A percentile compares a stretch with the other conserved stretches of the same genome.
These are phyloP conservation scores for Athene cunicularia DNA, from an alignment of 2,113 vertebrate genomes.

Conservation along the genomic window DNA sequence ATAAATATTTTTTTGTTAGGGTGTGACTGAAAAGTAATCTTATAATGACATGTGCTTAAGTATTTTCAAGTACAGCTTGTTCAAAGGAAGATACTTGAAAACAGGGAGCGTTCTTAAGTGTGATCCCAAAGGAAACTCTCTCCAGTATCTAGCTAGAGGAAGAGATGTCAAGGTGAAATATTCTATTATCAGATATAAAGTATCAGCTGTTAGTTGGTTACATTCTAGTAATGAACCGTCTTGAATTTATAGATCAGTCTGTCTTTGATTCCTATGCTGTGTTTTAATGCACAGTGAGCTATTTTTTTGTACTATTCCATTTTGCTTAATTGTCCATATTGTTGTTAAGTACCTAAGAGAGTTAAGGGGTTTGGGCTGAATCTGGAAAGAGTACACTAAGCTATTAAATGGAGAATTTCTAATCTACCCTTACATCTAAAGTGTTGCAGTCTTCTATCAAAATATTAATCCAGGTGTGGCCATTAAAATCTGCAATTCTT, in stretches of 20 bases:
- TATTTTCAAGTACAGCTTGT: not conserved
- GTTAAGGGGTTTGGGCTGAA: not conserved
- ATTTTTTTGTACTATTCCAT: not conserved
- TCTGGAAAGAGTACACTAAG: not conserved
- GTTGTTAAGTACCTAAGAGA: not conserved
- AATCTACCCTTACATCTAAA: not conserved
- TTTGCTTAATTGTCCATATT: not conserved
- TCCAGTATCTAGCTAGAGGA: not conserved
- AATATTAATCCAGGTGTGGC: slow-evolving; percentile 27
- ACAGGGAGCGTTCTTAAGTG: not conserved
- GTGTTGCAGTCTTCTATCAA: not conserved
- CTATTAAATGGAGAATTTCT: not conserved
- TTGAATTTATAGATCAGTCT: not conserved
- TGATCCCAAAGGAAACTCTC: not conserved
- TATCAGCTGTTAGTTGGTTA: not conserved
- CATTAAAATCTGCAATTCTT: not conserved
- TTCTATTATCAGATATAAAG: not conserved
- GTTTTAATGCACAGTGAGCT: not conserved
- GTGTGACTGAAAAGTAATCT: not conserved
- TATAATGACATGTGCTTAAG: not conserved
- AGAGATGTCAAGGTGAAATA: not conserved
- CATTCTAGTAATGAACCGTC: not conserved
- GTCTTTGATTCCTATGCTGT: not conserved
- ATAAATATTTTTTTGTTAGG: not conserved
- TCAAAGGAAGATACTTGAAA: not conserved